Evolutionary conservation across 2,888 invertebrate species (phyloP), one percentile per base, ranked within the genome.

Genomic region (Scaptodrosophila latifasciaeformis): DNA sequence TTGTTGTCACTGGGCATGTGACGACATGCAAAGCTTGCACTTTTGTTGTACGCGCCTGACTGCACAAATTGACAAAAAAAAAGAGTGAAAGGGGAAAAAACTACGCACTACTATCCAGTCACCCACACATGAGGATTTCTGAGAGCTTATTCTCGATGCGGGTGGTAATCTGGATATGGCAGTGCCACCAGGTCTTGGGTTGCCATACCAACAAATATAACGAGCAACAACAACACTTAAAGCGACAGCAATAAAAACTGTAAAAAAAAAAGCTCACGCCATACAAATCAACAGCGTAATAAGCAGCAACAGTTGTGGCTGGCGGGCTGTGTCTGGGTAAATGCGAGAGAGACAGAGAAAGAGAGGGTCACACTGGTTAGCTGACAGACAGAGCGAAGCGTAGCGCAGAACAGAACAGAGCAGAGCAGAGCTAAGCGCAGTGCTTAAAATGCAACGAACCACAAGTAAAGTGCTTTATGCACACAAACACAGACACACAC

Each of bases 301-400:
- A 59, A 51, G 58, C 65, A 62, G 76, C 79, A 72, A 75, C 79
- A 78, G 71, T 78, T 72, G 72, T 42, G 46, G 37, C 19, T 31
- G 31, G 9, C 31, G 6, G 31, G 3, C 31, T 31, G 18, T 34
- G 39, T 9, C 19, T 35, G 46, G 29, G 17, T 37, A 13, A 21
- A n/a, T n/a, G 12, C 18, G 50, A 45, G 17, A 30, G 30, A 29
- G 21, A 27, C 31, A 13, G 31, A 17, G 52, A 15, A 31, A 50
- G 21, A 10, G 17, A 2, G 43, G 7, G 24, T 9, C 7, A 42
- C 31, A 44, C 37, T 15, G 54, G 51, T n/a, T 34, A 3, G 43
- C 27, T 30, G 31, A n/a, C 31, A 7, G 31, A 12, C 31, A n/a
- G 31, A 12, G 35, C 50, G 55, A 52, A 58, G n/a, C n/a, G n/a